Evolutionary conservation across 1,140 invertebrate genomes (phyloP).

Genomic region (Pogonomyrmex californicus): DNA sequence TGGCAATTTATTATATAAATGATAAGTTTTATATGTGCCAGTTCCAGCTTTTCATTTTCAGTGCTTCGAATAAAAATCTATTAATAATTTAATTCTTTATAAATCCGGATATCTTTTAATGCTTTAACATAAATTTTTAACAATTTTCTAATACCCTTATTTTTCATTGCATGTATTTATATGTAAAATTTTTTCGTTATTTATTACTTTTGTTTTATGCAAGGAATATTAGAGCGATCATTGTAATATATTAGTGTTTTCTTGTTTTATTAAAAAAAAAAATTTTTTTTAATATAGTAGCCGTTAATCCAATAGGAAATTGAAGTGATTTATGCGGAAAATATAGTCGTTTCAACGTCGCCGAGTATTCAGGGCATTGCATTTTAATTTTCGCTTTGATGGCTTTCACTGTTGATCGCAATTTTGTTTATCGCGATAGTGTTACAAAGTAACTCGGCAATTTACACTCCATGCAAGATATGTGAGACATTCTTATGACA

Average conservation of each 20-base stretch:
- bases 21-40: background rate
- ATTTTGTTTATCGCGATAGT: conserved; percentile 21
- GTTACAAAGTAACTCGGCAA: conserved; percentile 27
- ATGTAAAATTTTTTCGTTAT: background rate
- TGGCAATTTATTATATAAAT: background rate
- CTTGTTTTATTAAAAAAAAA: background rate
- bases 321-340: conserved; percentile 3
- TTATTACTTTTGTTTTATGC: background rate
- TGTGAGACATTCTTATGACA: conserved; percentile 28
- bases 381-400: conserved; percentile 55
- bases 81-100: background rate
- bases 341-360: conserved; percentile 5
- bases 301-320: background rate
- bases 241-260: background rate
- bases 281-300: conserved; percentile 10
- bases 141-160: background rate
- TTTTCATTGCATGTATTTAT: background rate
- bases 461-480: conserved; percentile 5
- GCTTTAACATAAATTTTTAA: background rate
- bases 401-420: conserved; percentile 36
- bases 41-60: background rate
- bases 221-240: background rate
- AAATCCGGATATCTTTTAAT: background rate
- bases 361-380: conserved; percentile 18
- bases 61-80: background rate